phyloP scores from a whole-genome alignment of 1,140 invertebrate genomes.

The Chironomus striatipennis region DNA sequence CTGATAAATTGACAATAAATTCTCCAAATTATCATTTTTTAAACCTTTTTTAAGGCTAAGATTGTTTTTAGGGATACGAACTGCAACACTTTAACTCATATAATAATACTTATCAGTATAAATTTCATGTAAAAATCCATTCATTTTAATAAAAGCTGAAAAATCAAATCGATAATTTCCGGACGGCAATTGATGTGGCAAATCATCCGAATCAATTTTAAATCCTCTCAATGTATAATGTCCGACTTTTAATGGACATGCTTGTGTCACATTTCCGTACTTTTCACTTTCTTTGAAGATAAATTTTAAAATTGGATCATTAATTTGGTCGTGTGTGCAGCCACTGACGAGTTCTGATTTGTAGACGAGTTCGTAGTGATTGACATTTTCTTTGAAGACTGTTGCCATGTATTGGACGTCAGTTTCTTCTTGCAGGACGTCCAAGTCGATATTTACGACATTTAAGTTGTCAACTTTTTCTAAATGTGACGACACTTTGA shows the following conservation, averaged over 20 bases:
- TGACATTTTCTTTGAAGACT: neutral
- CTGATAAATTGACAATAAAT: neutral
- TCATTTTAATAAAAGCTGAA: neutral
- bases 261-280: neutral
- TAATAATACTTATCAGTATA: conserved; percentile 20
- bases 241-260: conserved; percentile 13
- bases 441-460: neutral
- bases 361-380: neutral
- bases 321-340: neutral
- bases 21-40: neutral
- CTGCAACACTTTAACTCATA: neutral
- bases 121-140: neutral
- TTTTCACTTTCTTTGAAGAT: neutral
- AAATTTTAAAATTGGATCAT: conserved; percentile 1
- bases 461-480: neutral
- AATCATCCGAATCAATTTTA: neutral
- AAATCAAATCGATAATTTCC: conserved; percentile 10
- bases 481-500: neutral
- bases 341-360: neutral
- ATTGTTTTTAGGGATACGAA: too few relatives aligned
- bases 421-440: neutral
- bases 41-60: too few relatives aligned
- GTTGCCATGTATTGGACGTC: neutral
- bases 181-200: neutral
- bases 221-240: neutral